phyloP scores from a whole-genome alignment of 2,888 invertebrate species.

The Stenurella melanura region DNA sequence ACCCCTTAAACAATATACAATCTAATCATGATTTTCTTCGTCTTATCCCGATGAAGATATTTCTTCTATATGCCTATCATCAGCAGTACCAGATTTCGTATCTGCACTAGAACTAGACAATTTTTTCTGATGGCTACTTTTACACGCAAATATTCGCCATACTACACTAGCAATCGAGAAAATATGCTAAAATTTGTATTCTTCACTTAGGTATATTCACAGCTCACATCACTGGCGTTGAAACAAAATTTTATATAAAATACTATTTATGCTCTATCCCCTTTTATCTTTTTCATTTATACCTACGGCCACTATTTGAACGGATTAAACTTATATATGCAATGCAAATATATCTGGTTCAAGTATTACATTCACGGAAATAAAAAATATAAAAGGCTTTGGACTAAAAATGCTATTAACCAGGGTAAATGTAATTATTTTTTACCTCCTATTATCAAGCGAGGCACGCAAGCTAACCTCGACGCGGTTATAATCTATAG shows the following conservation, averaged over 20 bases:
- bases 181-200: too few species aligned
- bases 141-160: too few species aligned
- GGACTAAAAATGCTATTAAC: slow-evolving; percentile 54
- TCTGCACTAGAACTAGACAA: too few species aligned
- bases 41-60: too few species aligned
- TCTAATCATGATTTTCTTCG: too few species aligned
- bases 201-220: too few species aligned
- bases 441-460: slow-evolving; percentile 56
- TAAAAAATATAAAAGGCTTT: not conserved
- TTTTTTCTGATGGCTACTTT: too few species aligned
- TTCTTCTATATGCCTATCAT: too few species aligned
- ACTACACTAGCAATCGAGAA: too few species aligned
- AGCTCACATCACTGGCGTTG: not conserved
- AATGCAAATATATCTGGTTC: not conserved
- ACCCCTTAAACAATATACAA: too few species aligned
- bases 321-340: not conserved
- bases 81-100: too few species aligned
- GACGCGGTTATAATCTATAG: slow-evolving; percentile 51
- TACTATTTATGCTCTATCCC: not conserved
- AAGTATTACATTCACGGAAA: not conserved
- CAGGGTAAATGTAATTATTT: slow-evolving; percentile 57
- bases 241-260: not conserved
- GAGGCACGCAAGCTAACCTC: slow-evolving; percentile 40
- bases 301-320: not conserved
- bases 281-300: not conserved